Conservation (phyloP, 2,113 vertebrate genomes). For the Paraplagusia blochii region DNA sequence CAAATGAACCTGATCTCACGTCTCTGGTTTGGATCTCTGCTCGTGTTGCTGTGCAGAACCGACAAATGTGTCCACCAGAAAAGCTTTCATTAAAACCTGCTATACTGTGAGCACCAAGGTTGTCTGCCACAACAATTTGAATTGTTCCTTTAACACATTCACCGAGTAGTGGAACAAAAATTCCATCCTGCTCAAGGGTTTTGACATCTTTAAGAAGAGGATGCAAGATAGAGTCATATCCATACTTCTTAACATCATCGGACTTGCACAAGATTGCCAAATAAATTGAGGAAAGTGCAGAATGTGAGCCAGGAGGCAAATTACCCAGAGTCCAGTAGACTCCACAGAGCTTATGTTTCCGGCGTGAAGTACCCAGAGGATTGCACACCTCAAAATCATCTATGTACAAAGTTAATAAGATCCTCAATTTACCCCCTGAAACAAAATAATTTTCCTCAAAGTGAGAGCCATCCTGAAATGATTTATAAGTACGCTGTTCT, state of each 20-base stretch:
- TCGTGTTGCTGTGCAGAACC: slow-evolving; percentile 36
- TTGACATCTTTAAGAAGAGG: slow-evolving; percentile 20
- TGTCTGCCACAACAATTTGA: slow-evolving; percentile 13
- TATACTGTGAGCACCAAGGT: slow-evolving; percentile 12
- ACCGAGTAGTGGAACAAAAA: slow-evolving; percentile 23
- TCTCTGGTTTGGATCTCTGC: slow-evolving; percentile 11
- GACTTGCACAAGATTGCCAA: too few relatives aligned
- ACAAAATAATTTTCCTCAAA: slow-evolving; percentile 41
- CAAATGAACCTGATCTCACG: slow-evolving; percentile 1
- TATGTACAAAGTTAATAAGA: slow-evolving; percentile 12
- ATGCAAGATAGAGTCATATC: slow-evolving; percentile 6
- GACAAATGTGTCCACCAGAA: slow-evolving; percentile 21
- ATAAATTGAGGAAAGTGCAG: slow-evolving; percentile 20
- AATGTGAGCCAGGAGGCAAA: too few relatives aligned
- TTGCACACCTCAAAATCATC: too few relatives aligned
- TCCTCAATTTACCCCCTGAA: too few relatives aligned
- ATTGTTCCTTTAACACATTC: slow-evolving; percentile 26
- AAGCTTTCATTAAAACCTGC: slow-evolving; percentile 31
- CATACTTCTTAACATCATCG: slow-evolving; percentile 14
- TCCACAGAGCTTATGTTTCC: too few relatives aligned
- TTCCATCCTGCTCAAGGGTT: slow-evolving; percentile 12
- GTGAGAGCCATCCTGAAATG: slow-evolving; percentile 30
- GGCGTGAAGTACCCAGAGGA: too few relatives aligned
- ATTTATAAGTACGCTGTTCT: slow-evolving; percentile 4
- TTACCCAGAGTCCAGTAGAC: too few relatives aligned